These are phyloP conservation scores for Nasua narica DNA, from an alignment of 2,797 vertebrate species.

Conservation along the genomic window DNA sequence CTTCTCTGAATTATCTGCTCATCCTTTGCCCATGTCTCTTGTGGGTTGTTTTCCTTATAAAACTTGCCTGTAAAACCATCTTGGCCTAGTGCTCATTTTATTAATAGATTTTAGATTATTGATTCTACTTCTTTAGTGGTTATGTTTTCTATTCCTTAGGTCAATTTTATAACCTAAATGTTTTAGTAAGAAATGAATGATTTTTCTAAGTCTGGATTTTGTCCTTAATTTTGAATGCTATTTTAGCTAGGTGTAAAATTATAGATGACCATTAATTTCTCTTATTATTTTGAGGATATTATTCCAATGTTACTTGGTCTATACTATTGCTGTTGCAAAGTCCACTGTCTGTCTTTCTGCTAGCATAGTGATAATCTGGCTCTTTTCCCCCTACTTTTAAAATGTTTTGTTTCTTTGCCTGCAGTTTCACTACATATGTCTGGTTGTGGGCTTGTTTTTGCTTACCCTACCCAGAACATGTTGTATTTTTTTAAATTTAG, in stretches of 20 bases:
- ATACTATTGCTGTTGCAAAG: neutral
- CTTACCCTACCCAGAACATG: neutral
- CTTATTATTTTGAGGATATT: slow-evolving; percentile 17
- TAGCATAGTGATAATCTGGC: neutral
- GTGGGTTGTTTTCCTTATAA: neutral
- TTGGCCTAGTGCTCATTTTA: neutral
- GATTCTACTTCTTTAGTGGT: neutral
- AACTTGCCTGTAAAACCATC: neutral
- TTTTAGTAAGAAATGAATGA: neutral
- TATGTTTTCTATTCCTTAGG: neutral
- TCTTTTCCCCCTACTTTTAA: slow-evolving; percentile 24
- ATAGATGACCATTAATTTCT: neutral
- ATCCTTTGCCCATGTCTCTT: neutral
- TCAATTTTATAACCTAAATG: neutral
- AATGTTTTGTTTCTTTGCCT: neutral
- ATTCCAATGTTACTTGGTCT: neutral
- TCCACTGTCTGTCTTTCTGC: neutral
- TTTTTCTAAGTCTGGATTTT: neutral
- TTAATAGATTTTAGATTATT: neutral
- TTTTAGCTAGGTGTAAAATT: neutral
- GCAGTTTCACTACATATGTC: neutral
- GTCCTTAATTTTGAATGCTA: neutral
- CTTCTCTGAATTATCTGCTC: neutral
- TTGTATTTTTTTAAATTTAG: neutral
- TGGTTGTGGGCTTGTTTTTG: neutral